Evolutionary conservation across 2,888 invertebrate species (phyloP).

Genomic region (Magallana nippona): DNA sequence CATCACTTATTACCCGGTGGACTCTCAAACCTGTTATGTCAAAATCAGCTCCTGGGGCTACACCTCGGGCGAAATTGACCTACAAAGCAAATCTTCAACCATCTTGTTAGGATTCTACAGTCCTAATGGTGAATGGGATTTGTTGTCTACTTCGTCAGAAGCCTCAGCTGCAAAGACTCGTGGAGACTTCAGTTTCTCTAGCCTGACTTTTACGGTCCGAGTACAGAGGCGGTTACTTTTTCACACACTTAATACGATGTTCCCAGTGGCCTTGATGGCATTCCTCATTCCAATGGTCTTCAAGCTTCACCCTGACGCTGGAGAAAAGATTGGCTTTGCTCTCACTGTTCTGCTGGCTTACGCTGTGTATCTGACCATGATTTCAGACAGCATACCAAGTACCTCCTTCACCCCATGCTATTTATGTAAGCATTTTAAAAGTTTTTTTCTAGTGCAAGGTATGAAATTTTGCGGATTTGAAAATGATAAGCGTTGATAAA

Average conservation of each 20-base stretch:
- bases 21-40: conserved; percentile 52
- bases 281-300: conserved; percentile 53
- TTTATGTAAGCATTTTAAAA: conserved; percentile 40
- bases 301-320: conserved; percentile 45
- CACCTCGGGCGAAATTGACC: conserved; percentile 50
- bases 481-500: no score
- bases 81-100: background rate
- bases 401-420: conserved; percentile 45
- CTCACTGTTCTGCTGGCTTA: conserved; percentile 45
- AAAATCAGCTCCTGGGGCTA: conserved; percentile 56
- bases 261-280: conserved; percentile 58
- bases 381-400: conserved; percentile 47
- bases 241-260: conserved; percentile 57
- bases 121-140: conserved; percentile 59
- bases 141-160: conserved; percentile 13
- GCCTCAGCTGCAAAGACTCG: background rate
- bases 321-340: conserved; percentile 45
- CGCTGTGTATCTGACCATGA: conserved; percentile 46
- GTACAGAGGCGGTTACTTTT: conserved; percentile 55
- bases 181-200: conserved; percentile 45
- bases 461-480: no score
- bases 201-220: conserved; percentile 51
- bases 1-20: conserved; percentile 56
- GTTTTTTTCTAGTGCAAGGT: no score
- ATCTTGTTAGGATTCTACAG: conserved; percentile 39